Evolutionary conservation across 2,888 invertebrate species (phyloP).

Genomic region (Hecatera dysodea): DNA sequence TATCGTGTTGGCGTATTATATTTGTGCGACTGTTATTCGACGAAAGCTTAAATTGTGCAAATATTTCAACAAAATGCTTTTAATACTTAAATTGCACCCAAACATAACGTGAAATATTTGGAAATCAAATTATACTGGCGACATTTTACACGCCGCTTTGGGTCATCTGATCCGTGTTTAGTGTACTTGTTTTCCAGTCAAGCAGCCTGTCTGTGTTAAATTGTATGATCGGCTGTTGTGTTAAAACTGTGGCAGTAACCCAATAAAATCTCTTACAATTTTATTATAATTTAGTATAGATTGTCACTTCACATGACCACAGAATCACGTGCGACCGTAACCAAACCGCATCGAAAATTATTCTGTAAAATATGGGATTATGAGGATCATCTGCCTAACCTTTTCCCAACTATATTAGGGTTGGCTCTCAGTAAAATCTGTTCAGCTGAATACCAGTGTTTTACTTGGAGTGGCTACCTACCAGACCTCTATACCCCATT

Average conservation of each 20-base stretch:
- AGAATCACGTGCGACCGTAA: background rate
- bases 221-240: background rate
- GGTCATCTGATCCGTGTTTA: background rate
- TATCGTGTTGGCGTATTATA: constrained; percentile 11
- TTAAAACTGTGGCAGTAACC: background rate
- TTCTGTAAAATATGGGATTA: too few relatives aligned
- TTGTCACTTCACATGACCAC: constrained; percentile 15
- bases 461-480: too few relatives aligned
- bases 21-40: background rate
- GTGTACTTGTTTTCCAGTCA: background rate
- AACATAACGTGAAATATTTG: background rate
- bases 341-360: constrained; percentile 10
- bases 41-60: constrained; percentile 22
- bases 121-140: background rate
- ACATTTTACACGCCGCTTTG: background rate
- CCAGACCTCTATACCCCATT: too few relatives aligned
- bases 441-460: too few relatives aligned
- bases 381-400: too few relatives aligned
- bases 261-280: background rate
- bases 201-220: too few relatives aligned
- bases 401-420: too few relatives aligned
- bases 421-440: too few relatives aligned
- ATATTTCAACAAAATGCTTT: constrained; percentile 24
- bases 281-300: constrained; percentile 1
- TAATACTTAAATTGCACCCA: too few relatives aligned